These are phyloP conservation scores for Eristalis arbustorum DNA, from an alignment of 2,888 invertebrate species.

Conservation along the genomic window DNA sequence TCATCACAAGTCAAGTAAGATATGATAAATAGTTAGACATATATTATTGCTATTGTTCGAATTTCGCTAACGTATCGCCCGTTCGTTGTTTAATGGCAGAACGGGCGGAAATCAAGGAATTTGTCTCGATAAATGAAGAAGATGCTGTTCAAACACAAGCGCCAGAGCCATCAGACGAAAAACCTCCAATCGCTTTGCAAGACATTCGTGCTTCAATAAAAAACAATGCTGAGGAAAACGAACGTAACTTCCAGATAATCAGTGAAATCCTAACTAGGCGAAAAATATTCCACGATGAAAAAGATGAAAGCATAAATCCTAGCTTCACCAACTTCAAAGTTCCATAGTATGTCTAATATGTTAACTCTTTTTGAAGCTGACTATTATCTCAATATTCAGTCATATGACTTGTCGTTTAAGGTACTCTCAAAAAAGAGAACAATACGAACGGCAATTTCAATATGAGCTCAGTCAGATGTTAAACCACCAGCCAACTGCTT, in stretches of 20 bases:
- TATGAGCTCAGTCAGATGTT: slow-evolving; percentile 70
- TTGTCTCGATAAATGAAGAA: too few species aligned
- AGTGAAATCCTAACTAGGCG: slow-evolving; percentile 10
- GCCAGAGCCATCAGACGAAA: background rate
- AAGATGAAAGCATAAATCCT: slow-evolving; percentile 67
- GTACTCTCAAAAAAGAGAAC: slow-evolving; percentile 43
- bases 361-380: too few species aligned
- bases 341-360: slow-evolving; percentile 68
- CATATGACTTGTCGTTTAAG: slow-evolving; percentile 71
- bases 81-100: too few species aligned
- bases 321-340: slow-evolving; percentile 71
- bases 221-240: background rate
- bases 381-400: background rate
- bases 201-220: background rate
- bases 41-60: too few species aligned
- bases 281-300: slow-evolving; percentile 39
- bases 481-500: slow-evolving; percentile 67
- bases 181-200: background rate
- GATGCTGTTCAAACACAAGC: background rate
- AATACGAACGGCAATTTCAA: slow-evolving; percentile 72
- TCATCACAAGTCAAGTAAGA: too few species aligned
- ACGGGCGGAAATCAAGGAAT: too few species aligned
- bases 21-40: too few species aligned
- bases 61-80: too few species aligned
- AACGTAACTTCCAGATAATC: slow-evolving; percentile 25